These are phyloP conservation scores for Eilema caniola DNA, from an alignment of 2,888 invertebrate species.

Conservation along the genomic window DNA sequence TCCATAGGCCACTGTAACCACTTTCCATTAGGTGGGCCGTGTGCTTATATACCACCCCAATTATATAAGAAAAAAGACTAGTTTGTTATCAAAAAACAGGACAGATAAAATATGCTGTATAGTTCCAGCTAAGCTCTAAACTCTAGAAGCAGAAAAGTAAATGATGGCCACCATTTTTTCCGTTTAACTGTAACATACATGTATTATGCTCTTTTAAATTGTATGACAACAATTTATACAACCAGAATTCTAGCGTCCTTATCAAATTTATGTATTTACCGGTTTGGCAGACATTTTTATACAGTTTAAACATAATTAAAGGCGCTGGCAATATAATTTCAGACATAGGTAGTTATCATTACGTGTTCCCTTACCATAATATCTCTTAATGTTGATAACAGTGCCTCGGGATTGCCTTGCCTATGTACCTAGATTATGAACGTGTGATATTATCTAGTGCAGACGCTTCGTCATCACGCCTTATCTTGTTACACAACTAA, in stretches of 20 bases:
- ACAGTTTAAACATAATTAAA: neutral
- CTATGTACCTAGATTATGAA: neutral
- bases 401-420: neutral
- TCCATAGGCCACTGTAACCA: too few species aligned
- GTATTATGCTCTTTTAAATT: neutral
- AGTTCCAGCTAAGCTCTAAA: too few species aligned
- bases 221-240: neutral
- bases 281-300: neutral
- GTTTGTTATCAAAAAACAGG: too few species aligned
- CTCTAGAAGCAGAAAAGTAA: too few species aligned
- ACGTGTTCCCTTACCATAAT: neutral
- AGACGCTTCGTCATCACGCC: neutral
- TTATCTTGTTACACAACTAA: neutral
- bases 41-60: too few species aligned
- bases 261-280: neutral
- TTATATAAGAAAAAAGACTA: too few species aligned
- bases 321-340: neutral
- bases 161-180: too few species aligned
- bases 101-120: too few species aligned
- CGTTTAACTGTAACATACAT: too few species aligned
- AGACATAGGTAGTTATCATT: neutral
- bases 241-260: neutral
- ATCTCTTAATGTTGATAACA: conserved; percentile 5
- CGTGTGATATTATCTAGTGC: neutral
- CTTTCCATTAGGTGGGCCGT: too few species aligned